Evolutionary conservation across 2,113 vertebrate species (phyloP).

Genomic region (Pluvianellus socialis): DNA sequence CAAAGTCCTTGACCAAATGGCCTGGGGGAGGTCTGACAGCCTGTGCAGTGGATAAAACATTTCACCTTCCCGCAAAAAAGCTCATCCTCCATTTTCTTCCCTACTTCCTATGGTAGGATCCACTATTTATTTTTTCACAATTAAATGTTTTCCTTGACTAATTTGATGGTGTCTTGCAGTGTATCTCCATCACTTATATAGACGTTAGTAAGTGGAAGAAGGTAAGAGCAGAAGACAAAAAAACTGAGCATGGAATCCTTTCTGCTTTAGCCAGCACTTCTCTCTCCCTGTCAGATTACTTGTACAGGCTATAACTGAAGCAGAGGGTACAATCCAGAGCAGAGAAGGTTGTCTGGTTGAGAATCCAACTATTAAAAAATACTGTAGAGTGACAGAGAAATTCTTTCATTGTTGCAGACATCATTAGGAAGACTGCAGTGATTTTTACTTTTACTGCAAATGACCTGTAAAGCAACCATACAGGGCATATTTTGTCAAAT

Average conservation of each 20-base stretch:
- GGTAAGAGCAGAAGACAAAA: neutral
- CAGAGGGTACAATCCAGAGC: neutral
- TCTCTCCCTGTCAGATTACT: neutral
- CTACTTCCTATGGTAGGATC: neutral
- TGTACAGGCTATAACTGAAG: neutral
- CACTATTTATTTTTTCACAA: neutral
- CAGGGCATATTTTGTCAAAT: neutral
- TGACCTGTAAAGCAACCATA: neutral
- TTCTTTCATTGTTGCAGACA: neutral
- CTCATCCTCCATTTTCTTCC: neutral
- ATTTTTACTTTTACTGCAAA: neutral
- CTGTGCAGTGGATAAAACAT: neutral
- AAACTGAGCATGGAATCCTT: neutral
- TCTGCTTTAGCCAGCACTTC: neutral
- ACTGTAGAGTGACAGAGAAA: neutral
- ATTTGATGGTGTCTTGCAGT: neutral
- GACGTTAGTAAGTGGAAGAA: neutral
- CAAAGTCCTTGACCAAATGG: neutral
- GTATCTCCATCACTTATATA: neutral
- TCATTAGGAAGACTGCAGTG: neutral
- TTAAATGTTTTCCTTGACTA: neutral
- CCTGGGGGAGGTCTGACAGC: neutral
- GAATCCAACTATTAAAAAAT: neutral
- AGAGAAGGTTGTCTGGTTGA: neutral
- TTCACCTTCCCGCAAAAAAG: neutral